Percentiles rank a stretch among this genome's conserved stretches.
phyloP scores from a whole-genome alignment of 2,113 vertebrate genomes.

The Melanotaenia duboulayi region DNA sequence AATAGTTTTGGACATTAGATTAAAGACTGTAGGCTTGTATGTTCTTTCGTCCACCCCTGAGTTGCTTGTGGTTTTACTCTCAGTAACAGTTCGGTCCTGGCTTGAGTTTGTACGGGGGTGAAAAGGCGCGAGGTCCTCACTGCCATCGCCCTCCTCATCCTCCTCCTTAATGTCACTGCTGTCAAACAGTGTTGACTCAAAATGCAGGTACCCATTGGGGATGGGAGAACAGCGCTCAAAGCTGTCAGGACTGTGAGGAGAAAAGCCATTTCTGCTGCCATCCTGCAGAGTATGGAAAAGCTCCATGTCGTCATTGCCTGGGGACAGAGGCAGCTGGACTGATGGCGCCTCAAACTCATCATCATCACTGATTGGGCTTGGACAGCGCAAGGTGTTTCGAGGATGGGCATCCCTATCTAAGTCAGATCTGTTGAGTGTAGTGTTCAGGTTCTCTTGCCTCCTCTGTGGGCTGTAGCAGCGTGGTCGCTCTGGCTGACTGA shows the following conservation, averaged over 20 bases:
- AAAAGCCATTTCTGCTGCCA: slow-evolving; percentile 73
- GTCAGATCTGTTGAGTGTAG: slow-evolving; percentile 84
- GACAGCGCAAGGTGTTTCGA: slow-evolving; percentile 66
- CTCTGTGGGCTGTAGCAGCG: slow-evolving; percentile 89
- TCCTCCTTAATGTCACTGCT: slow-evolving; percentile 75
- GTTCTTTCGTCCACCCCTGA: slow-evolving; percentile 61
- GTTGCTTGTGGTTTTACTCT: slow-evolving; percentile 35
- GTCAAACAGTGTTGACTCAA: slow-evolving; percentile 82
- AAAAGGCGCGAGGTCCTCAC: slow-evolving; percentile 52
- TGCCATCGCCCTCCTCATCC: slow-evolving; percentile 36
- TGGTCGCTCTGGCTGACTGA: slow-evolving; percentile 83
- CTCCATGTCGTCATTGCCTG: slow-evolving; percentile 56
- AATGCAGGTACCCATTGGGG: slow-evolving; percentile 82
- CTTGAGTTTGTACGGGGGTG: slow-evolving; percentile 53
- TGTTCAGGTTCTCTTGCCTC: slow-evolving; percentile 88
- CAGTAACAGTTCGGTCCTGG: slow-evolving; percentile 48
- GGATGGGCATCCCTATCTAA: slow-evolving; percentile 63
- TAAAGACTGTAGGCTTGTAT: slow-evolving; percentile 76
- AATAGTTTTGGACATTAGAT: slow-evolving; percentile 79
- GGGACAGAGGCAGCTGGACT: slow-evolving; percentile 68
- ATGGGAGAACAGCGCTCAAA: slow-evolving; percentile 75
- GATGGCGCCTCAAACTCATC: slow-evolving; percentile 74
- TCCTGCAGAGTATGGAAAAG: slow-evolving; percentile 55
- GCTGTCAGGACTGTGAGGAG: slow-evolving; percentile 75
- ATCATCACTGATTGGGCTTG: slow-evolving; percentile 69